Evolutionary conservation across 2,888 invertebrate genomes (phyloP), one percentile per base, ranked within the genome.

Genomic region (Tenthredo mesomela): DNA sequence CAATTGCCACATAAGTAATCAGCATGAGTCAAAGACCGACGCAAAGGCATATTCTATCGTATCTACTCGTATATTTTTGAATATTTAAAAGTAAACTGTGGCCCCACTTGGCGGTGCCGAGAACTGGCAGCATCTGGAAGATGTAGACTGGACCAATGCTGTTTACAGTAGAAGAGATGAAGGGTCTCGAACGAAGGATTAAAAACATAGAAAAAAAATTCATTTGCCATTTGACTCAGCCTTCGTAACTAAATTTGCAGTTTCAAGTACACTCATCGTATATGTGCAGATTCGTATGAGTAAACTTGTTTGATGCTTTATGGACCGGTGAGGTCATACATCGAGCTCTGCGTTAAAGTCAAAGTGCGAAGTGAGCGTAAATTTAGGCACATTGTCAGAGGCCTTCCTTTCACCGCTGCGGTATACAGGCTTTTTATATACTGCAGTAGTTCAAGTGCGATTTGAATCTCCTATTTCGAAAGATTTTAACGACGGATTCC

Each of bases 251-350:
- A 47, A 47, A 15, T 47, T 47, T 15, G 3, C 3, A 47, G 47
- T 47, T 47, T 47, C 3, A 12, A 47, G 47, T 47, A 47, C 47
- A 43, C 12, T 1, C 43, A 47, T 47, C 47, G 47, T 4, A 33
- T 33, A 25, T 25, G 25, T 25, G 9, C 21, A 61, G 12, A 54
- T 54, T 61, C 10, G 25, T 9, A 61, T 4, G 12, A 6, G 25
- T 25, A 77, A 77, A 54, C 33, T 77, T 77, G 77, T 54, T 77
- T 33, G 9, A 9, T 7, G 29, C 10, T 77, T 54, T 3, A 54
- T 77, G 47, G 54, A 54, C 50, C 77, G 77, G n/a, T 77, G 77
- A 77, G 50, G 6, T 77, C 77, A 77, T 54, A 33, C 77, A n/a
- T 33, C n/a, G 12, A 77, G 47, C 33, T 54, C 54, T 77, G 9